Evolutionary conservation across 2,113 vertebrate species (phyloP).

Genomic region (Pseudorhombus dupliciocellatus): DNA sequence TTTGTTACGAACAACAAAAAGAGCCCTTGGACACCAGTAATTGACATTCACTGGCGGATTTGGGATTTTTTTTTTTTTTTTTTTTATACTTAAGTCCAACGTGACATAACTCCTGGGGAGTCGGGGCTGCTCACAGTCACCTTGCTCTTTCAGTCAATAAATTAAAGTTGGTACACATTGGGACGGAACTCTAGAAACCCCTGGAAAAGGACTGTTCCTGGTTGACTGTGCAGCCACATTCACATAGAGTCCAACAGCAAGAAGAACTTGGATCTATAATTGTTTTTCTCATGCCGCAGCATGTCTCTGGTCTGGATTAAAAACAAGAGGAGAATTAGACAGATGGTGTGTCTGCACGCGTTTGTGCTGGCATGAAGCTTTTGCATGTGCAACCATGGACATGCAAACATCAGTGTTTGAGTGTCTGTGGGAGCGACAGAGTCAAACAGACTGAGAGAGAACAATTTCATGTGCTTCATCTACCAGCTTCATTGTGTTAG

Average conservation of each 20-base stretch:
- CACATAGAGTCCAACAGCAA: background rate
- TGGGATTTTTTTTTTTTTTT: background rate
- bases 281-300: background rate
- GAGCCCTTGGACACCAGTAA: background rate
- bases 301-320: background rate
- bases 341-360: conserved; percentile 11
- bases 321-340: conserved; percentile 8
- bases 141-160: conserved; percentile 12
- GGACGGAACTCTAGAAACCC: background rate
- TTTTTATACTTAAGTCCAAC: background rate
- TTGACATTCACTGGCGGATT: background rate
- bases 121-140: background rate
- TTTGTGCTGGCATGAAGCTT: conserved; percentile 5
- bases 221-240: conserved; percentile 15
- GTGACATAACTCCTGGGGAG: background rate
- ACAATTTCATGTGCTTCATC: background rate
- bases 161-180: conserved; percentile 3
- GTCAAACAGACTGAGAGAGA: background rate
- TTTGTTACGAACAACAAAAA: background rate
- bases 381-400: background rate
- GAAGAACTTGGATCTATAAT: background rate
- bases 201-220: background rate
- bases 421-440: background rate
- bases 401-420: conserved; percentile 5
- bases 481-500: conserved; percentile 29